phyloP scores from a whole-genome alignment of 2,797 vertebrate genomes.

The Eupleurogrammus muticus region DNA sequence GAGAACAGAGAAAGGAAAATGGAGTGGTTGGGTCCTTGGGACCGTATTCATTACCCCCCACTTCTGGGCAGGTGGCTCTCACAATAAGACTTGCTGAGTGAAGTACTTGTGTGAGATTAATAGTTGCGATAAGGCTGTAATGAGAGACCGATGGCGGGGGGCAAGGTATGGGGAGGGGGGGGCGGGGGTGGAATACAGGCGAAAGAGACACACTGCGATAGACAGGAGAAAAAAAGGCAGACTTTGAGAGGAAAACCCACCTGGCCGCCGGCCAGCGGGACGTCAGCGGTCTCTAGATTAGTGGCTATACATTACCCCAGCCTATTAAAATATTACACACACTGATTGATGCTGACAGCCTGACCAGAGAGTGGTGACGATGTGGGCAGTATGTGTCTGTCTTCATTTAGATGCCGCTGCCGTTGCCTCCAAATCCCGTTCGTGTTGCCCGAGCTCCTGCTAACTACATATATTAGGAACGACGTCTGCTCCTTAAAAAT shows the following conservation, averaged over 20 bases:
- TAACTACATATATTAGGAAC: slow-evolving; percentile 35
- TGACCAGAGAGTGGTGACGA: slow-evolving; percentile 62
- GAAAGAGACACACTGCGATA: slow-evolving; percentile 24
- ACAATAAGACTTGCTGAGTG: slow-evolving; percentile 83
- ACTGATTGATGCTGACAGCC: slow-evolving; percentile 88
- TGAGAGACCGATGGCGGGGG: slow-evolving; percentile 50
- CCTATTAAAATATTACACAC: slow-evolving; percentile 84
- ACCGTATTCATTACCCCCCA: slow-evolving; percentile 45
- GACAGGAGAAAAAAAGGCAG: slow-evolving; percentile 11
- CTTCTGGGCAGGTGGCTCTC: slow-evolving; percentile 77
- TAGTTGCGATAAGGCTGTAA: slow-evolving; percentile 78
- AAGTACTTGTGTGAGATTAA: slow-evolving; percentile 83
- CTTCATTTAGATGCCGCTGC: slow-evolving; percentile 52
- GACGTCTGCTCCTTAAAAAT: slow-evolving; percentile 8
- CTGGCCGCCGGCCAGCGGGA: slow-evolving; percentile 86
- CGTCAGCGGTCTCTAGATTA: slow-evolving; percentile 91
- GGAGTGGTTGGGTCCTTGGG: slow-evolving; percentile 21
- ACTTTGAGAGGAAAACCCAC: slow-evolving; percentile 70
- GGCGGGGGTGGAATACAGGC: slow-evolving; percentile 7
- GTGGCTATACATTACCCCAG: slow-evolving; percentile 88
- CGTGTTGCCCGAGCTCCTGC: slow-evolving; percentile 21
- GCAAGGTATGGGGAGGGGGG: slow-evolving; percentile 9
- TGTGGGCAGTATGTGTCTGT: slow-evolving; percentile 69
- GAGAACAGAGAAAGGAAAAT: neutral
- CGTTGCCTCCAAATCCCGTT: slow-evolving; percentile 20